Evolutionary conservation across 2,888 invertebrate genomes (phyloP).

Genomic region (Drosophila percnosoma): DNA sequence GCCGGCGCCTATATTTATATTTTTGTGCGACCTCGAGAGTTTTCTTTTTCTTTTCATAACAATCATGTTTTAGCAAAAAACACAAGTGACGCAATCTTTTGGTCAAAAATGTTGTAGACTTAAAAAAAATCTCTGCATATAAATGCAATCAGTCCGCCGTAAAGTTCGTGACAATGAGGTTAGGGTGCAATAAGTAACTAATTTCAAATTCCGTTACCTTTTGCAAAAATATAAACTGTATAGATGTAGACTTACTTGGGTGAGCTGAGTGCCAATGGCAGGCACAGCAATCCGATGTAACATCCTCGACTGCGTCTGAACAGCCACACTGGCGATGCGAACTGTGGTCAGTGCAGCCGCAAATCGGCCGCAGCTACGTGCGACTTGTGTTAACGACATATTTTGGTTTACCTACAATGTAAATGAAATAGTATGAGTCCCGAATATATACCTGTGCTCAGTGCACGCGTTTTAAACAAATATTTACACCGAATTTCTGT

Average conservation of each 20-base stretch:
- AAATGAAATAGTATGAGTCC: constrained; percentile 22
- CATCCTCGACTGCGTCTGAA: constrained; percentile 79
- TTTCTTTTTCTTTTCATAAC: neutral
- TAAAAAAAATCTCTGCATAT: constrained; percentile 9
- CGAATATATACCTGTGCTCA: neutral
- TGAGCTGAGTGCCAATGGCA: constrained; percentile 70
- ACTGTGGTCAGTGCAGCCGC: constrained; percentile 71
- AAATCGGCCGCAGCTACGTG: constrained; percentile 82
- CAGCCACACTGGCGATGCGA: constrained; percentile 59
- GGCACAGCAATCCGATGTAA: constrained; percentile 80
- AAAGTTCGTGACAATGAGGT: constrained; percentile 72
- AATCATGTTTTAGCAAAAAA: constrained; percentile 16
- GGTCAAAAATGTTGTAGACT: neutral
- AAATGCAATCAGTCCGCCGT: constrained; percentile 13
- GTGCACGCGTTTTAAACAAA: constrained; percentile 22
- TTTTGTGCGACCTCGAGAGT: neutral
- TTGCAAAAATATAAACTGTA: neutral
- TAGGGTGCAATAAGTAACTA: constrained; percentile 54
- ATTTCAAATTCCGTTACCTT: neutral
- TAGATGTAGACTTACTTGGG: constrained; percentile 62
- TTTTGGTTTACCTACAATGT: constrained; percentile 58
- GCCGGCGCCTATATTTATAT: neutral
- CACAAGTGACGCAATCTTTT: constrained; percentile 40
- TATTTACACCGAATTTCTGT: constrained; percentile 66
- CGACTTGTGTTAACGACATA: constrained; percentile 84